phyloP scores from a whole-genome alignment of 2,888 invertebrate genomes.

The Tenthredo distinguenda region DNA sequence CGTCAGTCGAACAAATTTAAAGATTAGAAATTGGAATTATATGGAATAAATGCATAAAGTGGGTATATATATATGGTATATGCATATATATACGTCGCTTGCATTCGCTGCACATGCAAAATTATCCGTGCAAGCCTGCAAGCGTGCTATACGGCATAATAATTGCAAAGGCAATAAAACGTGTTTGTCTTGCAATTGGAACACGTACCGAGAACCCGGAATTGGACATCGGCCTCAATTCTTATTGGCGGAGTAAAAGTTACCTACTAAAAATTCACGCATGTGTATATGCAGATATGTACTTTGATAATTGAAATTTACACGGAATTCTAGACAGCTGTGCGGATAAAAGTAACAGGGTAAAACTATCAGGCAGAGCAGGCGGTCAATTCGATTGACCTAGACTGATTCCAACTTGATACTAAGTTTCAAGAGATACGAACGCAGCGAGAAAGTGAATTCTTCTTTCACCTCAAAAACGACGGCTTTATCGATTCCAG shows the following conservation, averaged over 20 bases:
- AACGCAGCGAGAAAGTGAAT: background rate
- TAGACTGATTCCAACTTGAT: background rate
- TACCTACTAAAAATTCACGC: slow-evolving; percentile 18
- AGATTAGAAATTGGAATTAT: background rate
- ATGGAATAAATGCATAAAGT: background rate
- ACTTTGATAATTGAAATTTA: background rate
- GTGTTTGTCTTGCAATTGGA: slow-evolving; percentile 67
- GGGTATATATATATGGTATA: background rate
- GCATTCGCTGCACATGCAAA: slow-evolving; percentile 13
- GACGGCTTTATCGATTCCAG: background rate
- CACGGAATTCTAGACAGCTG: background rate
- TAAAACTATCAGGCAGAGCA: background rate
- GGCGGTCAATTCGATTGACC: background rate
- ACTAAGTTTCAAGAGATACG: background rate
- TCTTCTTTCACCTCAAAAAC: background rate
- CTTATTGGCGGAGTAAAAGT: slow-evolving; percentile 29
- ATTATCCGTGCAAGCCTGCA: background rate
- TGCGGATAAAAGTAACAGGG: background rate
- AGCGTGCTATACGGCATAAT: slow-evolving; percentile 45
- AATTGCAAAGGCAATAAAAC: slow-evolving; percentile 55
- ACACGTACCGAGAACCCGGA: slow-evolving; percentile 72
- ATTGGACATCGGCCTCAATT: slow-evolving; percentile 73
- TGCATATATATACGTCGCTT: background rate
- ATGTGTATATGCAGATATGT: background rate
- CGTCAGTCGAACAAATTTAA: no score